Evolutionary conservation across 1,140 invertebrate genomes (phyloP).

Genomic region (Drosophila repletoides): DNA sequence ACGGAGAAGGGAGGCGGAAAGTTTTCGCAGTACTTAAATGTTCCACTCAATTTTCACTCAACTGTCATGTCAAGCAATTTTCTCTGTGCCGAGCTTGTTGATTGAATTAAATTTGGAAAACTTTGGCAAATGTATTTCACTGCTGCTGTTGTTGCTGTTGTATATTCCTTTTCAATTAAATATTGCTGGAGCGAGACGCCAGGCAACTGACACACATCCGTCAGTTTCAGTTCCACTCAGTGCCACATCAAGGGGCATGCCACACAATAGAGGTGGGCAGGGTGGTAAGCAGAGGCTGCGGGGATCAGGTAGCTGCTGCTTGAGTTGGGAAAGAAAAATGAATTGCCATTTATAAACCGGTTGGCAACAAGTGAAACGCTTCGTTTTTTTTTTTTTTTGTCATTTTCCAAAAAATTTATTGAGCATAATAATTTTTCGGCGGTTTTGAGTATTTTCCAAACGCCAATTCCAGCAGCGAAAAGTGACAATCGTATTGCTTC

Average conservation of each 20-base stretch:
- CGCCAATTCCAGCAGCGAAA: slow-evolving; percentile 89
- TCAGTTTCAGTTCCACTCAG: slow-evolving; percentile 28
- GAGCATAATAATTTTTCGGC: slow-evolving; percentile 69
- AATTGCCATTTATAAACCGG: slow-evolving; percentile 61
- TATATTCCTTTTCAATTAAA: slow-evolving; percentile 67
- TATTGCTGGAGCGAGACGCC: slow-evolving; percentile 26
- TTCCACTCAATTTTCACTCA: slow-evolving; percentile 40
- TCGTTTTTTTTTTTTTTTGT: too few relatives aligned
- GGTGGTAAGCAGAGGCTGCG: not conserved
- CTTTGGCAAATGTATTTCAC: slow-evolving; percentile 46
- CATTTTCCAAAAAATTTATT: too few relatives aligned
- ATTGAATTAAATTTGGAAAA: slow-evolving; percentile 66
- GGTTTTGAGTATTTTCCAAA: slow-evolving; percentile 86
- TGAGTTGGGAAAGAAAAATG: slow-evolving; percentile 55
- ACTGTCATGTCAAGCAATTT: slow-evolving; percentile 39
- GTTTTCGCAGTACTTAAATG: slow-evolving; percentile 21
- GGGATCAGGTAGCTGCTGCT: too few relatives aligned
- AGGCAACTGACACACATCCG: slow-evolving; percentile 50
- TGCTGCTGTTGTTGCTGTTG: not conserved
- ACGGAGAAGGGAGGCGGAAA: too few relatives aligned
- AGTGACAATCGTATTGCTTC: slow-evolving; percentile 86
- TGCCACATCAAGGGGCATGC: not conserved
- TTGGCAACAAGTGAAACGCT: slow-evolving; percentile 64
- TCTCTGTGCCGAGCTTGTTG: slow-evolving; percentile 22
- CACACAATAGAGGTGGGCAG: not conserved